Base-by-base conservation (phyloP, 2,797 vertebrate species). In the Loriculus beryllinus region DNA sequence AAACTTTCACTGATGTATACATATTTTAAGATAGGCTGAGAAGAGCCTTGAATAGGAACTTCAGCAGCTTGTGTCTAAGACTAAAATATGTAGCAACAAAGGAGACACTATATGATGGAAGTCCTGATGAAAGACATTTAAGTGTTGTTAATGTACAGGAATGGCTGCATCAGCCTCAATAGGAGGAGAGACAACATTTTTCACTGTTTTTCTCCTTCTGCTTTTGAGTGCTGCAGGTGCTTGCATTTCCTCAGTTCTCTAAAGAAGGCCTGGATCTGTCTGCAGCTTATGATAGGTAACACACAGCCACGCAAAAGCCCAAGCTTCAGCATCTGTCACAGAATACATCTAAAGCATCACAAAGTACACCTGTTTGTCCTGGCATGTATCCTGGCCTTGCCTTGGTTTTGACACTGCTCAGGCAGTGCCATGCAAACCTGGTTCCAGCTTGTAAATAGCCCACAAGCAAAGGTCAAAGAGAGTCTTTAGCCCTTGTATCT, bases 241-340 rank as follows among this genome's bases (percentile, higher is more conserved):
- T 48, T 77, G 37, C 62, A 29, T 85, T 92, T 87, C 69, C 60
- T 56, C 51, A 48, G 33, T 67, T 90, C 68, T 70, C 87, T 67
- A 74, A 91, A 96, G 89, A 82, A 70, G 82, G 45, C 26, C 76
- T 93, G 87, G 68, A 83, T 93, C 82, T 86, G 15, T 81, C 79
- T 78, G 54, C 70, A 84, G 74, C 89, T 92, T 87, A 51, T 94
- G 89, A 91, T 79, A 92, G 82, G 79, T 79, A 89, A 89, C 82
- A 81, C 65, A 81, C 51, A 87, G 29, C 89, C 69, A 63, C 72
- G 39, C 79, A 93, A 93, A 91, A 57, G 47, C 84, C 63, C 85
- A 81, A 83, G 82, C 48, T 91, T 72, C 84, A 67, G 84, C 82
- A 70, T 83, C 72, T 91, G 91, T 64, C 87, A 81, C 85, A 12